These are phyloP conservation scores for Amblyraja radiata DNA, from an alignment of 2,797 vertebrate genomes.

Conservation along the genomic window DNA sequence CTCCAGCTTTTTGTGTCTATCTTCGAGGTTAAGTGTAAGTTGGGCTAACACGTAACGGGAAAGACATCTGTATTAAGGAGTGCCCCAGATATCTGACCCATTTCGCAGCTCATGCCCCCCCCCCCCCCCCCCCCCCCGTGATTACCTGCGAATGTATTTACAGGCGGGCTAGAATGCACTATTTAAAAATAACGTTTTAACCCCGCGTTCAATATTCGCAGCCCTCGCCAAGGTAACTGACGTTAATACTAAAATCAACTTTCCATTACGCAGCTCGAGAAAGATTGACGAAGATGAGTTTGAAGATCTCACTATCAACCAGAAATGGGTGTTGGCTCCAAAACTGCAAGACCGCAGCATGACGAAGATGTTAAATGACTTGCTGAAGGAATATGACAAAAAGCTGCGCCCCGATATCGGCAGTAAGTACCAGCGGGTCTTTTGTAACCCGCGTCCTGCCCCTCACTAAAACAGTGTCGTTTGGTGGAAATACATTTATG, in stretches of 20 bases:
- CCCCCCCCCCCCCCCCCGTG: background rate
- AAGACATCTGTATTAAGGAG: background rate
- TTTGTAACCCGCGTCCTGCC: background rate
- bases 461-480: background rate
- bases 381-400: slow-evolving; percentile 86
- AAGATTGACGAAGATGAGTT: slow-evolving; percentile 74
- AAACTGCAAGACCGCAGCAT: slow-evolving; percentile 78
- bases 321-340: slow-evolving; percentile 77
- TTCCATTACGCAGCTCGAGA: slow-evolving; percentile 59
- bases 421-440: slow-evolving; percentile 62
- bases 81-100: slow-evolving; percentile 24
- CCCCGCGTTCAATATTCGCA: no score
- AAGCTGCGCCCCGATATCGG: slow-evolving; percentile 91
- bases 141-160: no score
- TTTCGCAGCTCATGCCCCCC: background rate
- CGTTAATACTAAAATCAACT: background rate
- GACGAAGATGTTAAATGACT: slow-evolving; percentile 83
- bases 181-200: background rate
- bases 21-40: no score
- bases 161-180: no score
- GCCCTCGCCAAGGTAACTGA: background rate
- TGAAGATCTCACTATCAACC: slow-evolving; percentile 77
- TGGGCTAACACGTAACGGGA: background rate
- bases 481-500: no score
- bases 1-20: no score